Evolutionary conservation across 2,888 invertebrate genomes (phyloP).

Genomic region (Seira musarum): DNA sequence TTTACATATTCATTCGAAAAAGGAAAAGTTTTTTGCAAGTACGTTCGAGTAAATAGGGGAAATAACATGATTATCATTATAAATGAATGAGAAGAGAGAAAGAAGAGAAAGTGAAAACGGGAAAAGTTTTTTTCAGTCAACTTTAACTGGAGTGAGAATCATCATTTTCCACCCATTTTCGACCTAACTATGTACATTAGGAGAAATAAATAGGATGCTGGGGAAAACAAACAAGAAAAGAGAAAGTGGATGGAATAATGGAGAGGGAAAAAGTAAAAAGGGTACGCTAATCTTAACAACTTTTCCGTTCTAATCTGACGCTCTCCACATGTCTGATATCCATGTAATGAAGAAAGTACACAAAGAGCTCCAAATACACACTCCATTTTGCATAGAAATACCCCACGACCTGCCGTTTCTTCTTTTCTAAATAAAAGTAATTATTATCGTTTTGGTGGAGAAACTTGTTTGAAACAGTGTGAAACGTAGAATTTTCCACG

Average conservation of each 20-base stretch:
- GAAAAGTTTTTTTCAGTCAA: background rate
- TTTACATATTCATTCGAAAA: background rate
- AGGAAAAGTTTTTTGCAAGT: background rate
- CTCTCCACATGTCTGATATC: background rate
- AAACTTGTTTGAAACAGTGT: too few relatives aligned
- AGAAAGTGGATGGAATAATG: background rate
- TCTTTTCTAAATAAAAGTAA: too few relatives aligned
- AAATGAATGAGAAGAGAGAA: background rate
- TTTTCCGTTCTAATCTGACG: background rate
- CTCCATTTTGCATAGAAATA: too few relatives aligned
- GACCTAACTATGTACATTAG: background rate
- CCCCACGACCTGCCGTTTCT: too few relatives aligned
- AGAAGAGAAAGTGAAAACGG: background rate
- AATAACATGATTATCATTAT: slow-evolving; percentile 10
- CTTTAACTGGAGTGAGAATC: background rate
- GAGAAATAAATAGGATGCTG: background rate
- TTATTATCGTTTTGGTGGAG: too few relatives aligned
- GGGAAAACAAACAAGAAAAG: slow-evolving; percentile 2
- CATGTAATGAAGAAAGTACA: background rate
- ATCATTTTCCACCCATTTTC: background rate
- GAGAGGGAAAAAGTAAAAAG: background rate
- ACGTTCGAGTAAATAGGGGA: background rate
- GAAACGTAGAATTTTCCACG: too few relatives aligned
- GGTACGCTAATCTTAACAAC: background rate
- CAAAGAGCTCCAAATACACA: background rate